Percentiles rank a stretch among this genome's conserved stretches.
These are phyloP conservation scores for Diplodus puntazzo DNA, from an alignment of 2,797 vertebrate species.

Conservation along the genomic window DNA sequence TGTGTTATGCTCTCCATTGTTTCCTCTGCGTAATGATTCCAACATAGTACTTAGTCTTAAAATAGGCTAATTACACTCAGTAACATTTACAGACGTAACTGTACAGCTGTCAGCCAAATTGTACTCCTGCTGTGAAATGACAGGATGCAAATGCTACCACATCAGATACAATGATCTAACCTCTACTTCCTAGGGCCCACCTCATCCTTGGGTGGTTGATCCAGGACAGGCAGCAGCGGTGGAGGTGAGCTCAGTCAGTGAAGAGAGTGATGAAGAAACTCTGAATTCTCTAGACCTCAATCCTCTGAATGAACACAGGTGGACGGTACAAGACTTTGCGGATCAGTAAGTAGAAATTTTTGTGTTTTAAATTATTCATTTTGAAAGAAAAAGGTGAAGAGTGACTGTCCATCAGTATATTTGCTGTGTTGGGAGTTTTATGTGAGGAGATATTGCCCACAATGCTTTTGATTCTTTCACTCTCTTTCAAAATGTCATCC, in stretches of 20 bases:
- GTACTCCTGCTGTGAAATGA: neutral
- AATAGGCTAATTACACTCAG: too few relatives aligned
- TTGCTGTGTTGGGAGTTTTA: neutral
- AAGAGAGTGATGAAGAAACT: conserved; percentile 56
- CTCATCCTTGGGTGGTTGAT: conserved; percentile 29
- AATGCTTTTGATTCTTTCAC: neutral
- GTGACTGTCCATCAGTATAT: neutral
- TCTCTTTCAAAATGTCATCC: neutral
- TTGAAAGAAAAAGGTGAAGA: neutral
- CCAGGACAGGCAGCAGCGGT: neutral
- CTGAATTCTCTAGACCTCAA: conserved; percentile 50
- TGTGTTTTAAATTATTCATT: neutral
- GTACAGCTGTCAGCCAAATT: too few relatives aligned
- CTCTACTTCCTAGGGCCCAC: conserved; percentile 60
- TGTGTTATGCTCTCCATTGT: too few relatives aligned
- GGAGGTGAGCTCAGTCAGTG: conserved; percentile 67
- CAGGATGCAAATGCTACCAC: neutral
- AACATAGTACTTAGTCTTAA: too few relatives aligned
- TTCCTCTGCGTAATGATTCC: too few relatives aligned
- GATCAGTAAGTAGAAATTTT: conserved; percentile 83
- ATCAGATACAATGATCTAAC: too few relatives aligned
- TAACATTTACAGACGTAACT: too few relatives aligned
- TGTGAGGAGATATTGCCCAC: neutral
- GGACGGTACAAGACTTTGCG: conserved; percentile 77
- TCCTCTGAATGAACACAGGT: conserved; percentile 66